These are phyloP conservation scores for Leptobrachium ailaonicum DNA, from an alignment of 2,113 vertebrate genomes.

Conservation along the genomic window DNA sequence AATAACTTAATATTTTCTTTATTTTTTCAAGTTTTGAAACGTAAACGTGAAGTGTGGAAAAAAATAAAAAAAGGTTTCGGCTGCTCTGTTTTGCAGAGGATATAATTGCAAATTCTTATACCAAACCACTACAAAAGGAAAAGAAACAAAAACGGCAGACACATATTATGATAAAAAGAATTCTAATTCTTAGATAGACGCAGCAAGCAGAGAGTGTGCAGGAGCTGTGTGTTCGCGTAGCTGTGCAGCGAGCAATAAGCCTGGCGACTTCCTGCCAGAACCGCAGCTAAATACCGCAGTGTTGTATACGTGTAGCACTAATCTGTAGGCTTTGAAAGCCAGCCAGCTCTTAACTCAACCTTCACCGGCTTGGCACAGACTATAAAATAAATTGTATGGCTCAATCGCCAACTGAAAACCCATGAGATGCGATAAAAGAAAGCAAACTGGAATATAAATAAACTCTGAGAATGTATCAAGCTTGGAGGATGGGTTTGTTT, in stretches of 20 bases:
- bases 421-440: not conserved
- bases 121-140: not conserved
- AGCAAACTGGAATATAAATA: not conserved
- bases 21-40: too few relatives aligned
- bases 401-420: not conserved
- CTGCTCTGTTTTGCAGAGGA: slow-evolving; percentile 11
- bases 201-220: slow-evolving; percentile 1
- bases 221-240: not conserved
- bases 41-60: too few relatives aligned
- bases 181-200: slow-evolving; percentile 38
- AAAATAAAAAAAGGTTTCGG: not conserved
- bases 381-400: not conserved
- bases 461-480: too few relatives aligned
- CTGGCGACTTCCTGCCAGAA: slow-evolving; percentile 27
- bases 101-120: not conserved
- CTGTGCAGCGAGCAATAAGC: slow-evolving; percentile 13
- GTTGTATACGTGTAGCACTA: not conserved
- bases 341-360: not conserved
- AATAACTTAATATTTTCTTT: too few relatives aligned
- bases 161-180: not conserved
- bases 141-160: not conserved
- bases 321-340: not conserved
- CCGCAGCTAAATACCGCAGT: slow-evolving; percentile 11
- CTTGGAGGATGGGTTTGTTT: too few relatives aligned
- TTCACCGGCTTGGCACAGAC: slow-evolving; percentile 8